These are phyloP conservation scores for Nemotelus nigrinus DNA, from an alignment of 2,888 invertebrate genomes.

Conservation along the genomic window DNA sequence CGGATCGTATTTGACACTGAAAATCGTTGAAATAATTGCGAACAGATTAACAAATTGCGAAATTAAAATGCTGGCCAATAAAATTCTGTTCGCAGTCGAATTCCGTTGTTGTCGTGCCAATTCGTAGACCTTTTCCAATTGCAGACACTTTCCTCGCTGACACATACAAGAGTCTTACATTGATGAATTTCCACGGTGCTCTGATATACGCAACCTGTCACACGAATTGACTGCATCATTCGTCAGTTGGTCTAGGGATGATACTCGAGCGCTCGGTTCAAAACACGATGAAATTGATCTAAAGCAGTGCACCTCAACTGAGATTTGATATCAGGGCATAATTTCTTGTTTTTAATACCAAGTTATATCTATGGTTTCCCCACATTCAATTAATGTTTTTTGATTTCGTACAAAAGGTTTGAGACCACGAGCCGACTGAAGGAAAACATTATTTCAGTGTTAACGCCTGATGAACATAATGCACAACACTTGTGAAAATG, in stretches of 20 bases:
- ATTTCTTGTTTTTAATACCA: neutral
- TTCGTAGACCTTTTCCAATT: conserved; percentile 1
- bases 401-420: neutral
- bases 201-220: conserved; percentile 65
- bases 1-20: conserved; percentile 52
- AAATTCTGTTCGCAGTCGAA: conserved; percentile 45
- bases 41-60: conserved; percentile 60
- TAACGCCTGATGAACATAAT: conserved; percentile 19
- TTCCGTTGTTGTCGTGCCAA: conserved; percentile 12
- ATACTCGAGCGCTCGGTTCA: conserved; percentile 1
- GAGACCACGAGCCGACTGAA: neutral
- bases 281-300: neutral
- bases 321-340: neutral
- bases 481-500: conserved; percentile 34
- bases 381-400: conserved; percentile 1
- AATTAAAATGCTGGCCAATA: conserved; percentile 37
- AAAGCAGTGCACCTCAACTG: neutral
- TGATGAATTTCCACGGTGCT: conserved; percentile 58
- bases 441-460: neutral
- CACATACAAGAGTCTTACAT: conserved; percentile 36
- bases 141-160: conserved; percentile 29
- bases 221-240: conserved; percentile 61
- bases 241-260: conserved; percentile 47
- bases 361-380: neutral
- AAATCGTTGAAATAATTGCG: conserved; percentile 64